These are phyloP conservation scores for Melanotus villosus DNA, from an alignment of 2,888 invertebrate genomes.

Conservation along the genomic window DNA sequence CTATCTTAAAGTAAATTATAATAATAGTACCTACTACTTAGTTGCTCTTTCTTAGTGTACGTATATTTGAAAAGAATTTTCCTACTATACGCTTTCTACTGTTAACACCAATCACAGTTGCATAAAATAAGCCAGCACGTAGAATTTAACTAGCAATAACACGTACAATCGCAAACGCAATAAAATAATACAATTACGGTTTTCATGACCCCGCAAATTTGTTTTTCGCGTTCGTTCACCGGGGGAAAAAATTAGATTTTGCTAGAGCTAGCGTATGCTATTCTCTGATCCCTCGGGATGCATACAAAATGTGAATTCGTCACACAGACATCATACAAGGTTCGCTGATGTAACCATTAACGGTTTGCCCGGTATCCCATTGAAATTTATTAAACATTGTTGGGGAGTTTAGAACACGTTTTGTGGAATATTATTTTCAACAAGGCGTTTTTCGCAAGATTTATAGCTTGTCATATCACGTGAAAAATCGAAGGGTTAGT, in stretches of 20 bases:
- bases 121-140: slow-evolving; percentile 29
- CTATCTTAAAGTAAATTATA: slow-evolving; percentile 15
- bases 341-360: slow-evolving; percentile 13
- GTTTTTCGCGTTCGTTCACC: slow-evolving; percentile 22
- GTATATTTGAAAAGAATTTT: slow-evolving; percentile 25
- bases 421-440: too few species aligned
- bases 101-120: slow-evolving; percentile 10
- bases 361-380: neutral
- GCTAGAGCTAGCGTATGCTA: slow-evolving; percentile 24
- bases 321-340: neutral
- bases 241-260: slow-evolving; percentile 41
- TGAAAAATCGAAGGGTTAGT: too few species aligned
- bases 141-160: slow-evolving; percentile 22
- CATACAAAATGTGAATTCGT: slow-evolving; percentile 26
- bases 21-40: neutral
- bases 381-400: neutral
- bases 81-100: slow-evolving; percentile 24
- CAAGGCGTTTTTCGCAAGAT: too few species aligned
- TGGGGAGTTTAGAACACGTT: neutral
- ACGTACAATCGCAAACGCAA: slow-evolving; percentile 28
- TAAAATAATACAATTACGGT: slow-evolving; percentile 32
- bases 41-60: too few species aligned
- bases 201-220: slow-evolving; percentile 33
- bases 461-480: too few species aligned
- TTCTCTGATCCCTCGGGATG: slow-evolving; percentile 30